These are phyloP conservation scores for Telmatherina bonti DNA, from an alignment of 2,797 vertebrate species.

Conservation along the genomic window DNA sequence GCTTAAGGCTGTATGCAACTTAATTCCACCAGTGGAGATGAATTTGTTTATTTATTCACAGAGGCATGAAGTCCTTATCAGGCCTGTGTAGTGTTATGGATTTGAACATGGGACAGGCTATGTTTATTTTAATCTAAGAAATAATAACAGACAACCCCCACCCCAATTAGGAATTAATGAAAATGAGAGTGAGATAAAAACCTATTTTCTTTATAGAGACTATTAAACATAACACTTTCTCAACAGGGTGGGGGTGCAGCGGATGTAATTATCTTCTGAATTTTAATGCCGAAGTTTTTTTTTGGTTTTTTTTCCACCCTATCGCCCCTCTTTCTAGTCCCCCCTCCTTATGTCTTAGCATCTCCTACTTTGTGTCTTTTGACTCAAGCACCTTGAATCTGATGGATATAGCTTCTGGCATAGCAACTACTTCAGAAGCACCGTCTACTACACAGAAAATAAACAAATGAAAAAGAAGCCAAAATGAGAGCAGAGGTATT, in stretches of 20 bases:
- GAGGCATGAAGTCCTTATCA: conserved; percentile 88
- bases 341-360: conserved; percentile 24
- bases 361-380: conserved; percentile 62
- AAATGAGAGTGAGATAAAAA: conserved; percentile 90
- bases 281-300: conserved; percentile 87
- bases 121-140: conserved; percentile 92
- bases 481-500: conserved; percentile 58
- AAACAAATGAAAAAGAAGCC: conserved; percentile 49
- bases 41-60: conserved; percentile 90
- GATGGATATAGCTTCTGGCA: conserved; percentile 79
- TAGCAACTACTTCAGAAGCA: conserved; percentile 78
- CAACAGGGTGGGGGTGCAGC: conserved; percentile 84
- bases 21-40: conserved; percentile 87
- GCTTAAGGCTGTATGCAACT: conserved; percentile 89
- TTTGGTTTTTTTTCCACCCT: no score
- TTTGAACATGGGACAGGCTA: conserved; percentile 89
- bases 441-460: conserved; percentile 59
- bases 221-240: conserved; percentile 90
- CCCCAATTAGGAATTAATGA: conserved; percentile 92
- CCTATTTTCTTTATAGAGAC: conserved; percentile 89
- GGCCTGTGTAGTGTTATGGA: conserved; percentile 87
- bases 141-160: conserved; percentile 90
- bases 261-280: conserved; percentile 89
- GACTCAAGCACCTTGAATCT: conserved; percentile 81
- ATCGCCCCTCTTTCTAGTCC: conserved; percentile 36